Base-by-base conservation (phyloP, 2,888 invertebrate species). In the Cephonodes hylas region DNA sequence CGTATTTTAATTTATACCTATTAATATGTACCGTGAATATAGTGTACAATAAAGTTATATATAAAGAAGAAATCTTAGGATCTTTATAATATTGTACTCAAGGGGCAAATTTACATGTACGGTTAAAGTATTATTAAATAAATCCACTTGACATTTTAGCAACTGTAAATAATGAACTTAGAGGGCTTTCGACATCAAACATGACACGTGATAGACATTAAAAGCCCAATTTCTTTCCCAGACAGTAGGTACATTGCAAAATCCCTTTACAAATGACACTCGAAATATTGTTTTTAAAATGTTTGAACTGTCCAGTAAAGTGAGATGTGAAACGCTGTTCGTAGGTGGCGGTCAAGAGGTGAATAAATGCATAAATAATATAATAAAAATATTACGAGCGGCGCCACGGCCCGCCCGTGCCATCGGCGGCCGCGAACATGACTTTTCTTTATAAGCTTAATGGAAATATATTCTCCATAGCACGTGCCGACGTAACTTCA, bases 331-430 rank as follows among this genome's bases (percentile, higher is more conserved):
- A 58, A 48, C 18, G 31, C 60, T 15, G 44, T 56, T 59, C 63
- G 63, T 62, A 63, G 60, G 63, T 63, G 63, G 64, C 53, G 59
- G 45, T 60, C 61, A 59, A 58, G 45, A 56, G 59, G 62, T 60
- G 58, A 58, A 42, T 59, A 56, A 34, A 60, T 61, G 44, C 64
- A 64, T 64, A 63, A 61, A 64, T 61, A 60, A 64, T 45, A 60
- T 60, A 38, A 63, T 58, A 60, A 61, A 63, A 63, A 59, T 58
- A 56, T 61, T 56, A 63, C 58, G 58, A 59, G 42, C 53, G 58
- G 61, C 44, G 23, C 44, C 20, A 46, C 18, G 53, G 42, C 44
- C 42, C 44, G 45, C 61, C 34, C 38, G 45, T 58, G 48, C 60
- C 60, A 53, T 38, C 20, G 25, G 25, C 23, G 58, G 20, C 58